phyloP scores from a whole-genome alignment of 1,140 invertebrate genomes.

The Venturia canescens region DNA sequence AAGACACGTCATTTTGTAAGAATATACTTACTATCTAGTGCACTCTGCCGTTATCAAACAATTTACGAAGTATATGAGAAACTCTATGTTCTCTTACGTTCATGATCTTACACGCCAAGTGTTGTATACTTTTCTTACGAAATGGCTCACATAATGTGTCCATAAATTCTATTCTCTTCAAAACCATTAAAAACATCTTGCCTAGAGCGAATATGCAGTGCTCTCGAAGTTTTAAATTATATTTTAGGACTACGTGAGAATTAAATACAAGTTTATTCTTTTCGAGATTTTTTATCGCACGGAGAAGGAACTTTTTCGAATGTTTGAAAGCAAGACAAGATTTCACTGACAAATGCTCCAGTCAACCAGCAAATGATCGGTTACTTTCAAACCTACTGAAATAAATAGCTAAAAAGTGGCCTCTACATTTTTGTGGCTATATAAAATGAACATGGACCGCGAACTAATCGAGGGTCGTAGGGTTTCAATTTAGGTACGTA shows the following conservation, averaged over 20 bases:
- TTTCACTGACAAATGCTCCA: too few species aligned
- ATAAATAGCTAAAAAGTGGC: too few species aligned
- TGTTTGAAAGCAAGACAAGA: too few species aligned
- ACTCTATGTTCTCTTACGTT: background rate
- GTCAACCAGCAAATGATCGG: too few species aligned
- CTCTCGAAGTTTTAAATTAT: background rate
- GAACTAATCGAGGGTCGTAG: too few species aligned
- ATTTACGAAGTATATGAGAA: slow-evolving; percentile 32
- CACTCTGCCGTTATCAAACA: slow-evolving; percentile 39
- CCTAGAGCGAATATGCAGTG: background rate
- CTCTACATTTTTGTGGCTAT: too few species aligned
- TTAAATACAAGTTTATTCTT: background rate
- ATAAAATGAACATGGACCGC: too few species aligned
- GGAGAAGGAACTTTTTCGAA: too few species aligned
- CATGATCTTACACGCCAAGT: background rate
- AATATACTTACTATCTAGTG: background rate
- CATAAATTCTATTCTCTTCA: background rate
- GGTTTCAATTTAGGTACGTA: too few species aligned
- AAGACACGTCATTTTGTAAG: background rate
- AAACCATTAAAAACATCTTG: background rate
- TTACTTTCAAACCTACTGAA: too few species aligned
- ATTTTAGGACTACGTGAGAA: background rate
- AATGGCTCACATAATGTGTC: slow-evolving; percentile 8
- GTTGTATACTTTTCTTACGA: background rate
- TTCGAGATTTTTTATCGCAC: background rate